phyloP scores from a whole-genome alignment of 2,113 vertebrate species.

The Nycticorax nycticorax region DNA sequence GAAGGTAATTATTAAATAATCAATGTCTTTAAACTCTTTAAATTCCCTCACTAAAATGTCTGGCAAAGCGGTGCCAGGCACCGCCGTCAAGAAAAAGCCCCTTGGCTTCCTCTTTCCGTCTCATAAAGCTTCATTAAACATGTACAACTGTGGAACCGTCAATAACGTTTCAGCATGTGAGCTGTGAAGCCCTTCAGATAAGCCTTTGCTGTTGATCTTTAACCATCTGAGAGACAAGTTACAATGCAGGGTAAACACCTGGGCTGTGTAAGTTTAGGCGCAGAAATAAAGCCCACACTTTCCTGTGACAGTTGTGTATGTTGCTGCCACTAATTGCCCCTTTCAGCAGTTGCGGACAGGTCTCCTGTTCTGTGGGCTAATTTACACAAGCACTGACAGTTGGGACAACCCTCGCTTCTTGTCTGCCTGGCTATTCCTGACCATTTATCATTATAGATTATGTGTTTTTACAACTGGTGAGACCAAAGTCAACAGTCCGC shows the following conservation, averaged over 20 bases:
- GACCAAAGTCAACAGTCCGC: slow-evolving; percentile 13
- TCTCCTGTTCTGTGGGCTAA: slow-evolving; percentile 12
- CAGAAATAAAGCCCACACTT: slow-evolving; percentile 39
- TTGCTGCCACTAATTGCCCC: slow-evolving; percentile 68
- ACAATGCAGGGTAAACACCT: slow-evolving; percentile 45
- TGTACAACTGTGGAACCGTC: slow-evolving; percentile 20
- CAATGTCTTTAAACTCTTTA: not conserved
- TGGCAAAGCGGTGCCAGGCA: not conserved
- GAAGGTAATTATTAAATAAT: slow-evolving; percentile 35
- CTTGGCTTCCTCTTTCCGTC: not conserved
- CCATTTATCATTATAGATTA: slow-evolving; percentile 62
- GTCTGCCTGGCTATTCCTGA: slow-evolving; percentile 27
- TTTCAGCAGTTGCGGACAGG: slow-evolving; percentile 25
- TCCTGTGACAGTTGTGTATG: slow-evolving; percentile 13
- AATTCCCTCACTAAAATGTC: not conserved
- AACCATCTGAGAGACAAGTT: slow-evolving; percentile 57
- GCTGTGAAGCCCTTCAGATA: slow-evolving; percentile 53
- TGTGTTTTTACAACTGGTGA: slow-evolving; percentile 24
- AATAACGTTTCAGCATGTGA: slow-evolving; percentile 29
- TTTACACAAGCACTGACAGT: slow-evolving; percentile 70
- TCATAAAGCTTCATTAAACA: slow-evolving; percentile 43
- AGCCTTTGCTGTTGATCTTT: slow-evolving; percentile 64
- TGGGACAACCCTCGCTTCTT: slow-evolving; percentile 34
- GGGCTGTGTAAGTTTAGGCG: not conserved
- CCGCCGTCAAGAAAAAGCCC: not conserved